Percentiles rank a stretch among this genome's conserved stretches.
These are phyloP conservation scores for Cerastis leucographa DNA, from an alignment of 2,888 invertebrate genomes.

Conservation along the genomic window DNA sequence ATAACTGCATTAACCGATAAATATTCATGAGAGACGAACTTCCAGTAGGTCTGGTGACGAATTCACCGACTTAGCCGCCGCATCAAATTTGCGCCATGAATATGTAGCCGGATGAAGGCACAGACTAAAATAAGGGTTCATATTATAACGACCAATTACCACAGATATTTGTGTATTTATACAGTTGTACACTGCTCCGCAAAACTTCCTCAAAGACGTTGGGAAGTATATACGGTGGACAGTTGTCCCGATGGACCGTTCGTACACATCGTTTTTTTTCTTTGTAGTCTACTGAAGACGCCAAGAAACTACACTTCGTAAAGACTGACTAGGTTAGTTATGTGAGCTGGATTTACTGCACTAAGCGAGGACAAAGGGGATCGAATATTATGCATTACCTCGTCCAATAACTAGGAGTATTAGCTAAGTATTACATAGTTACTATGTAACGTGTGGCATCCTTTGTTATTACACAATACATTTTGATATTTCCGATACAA, in stretches of 20 bases:
- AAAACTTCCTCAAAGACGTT: constrained; percentile 25
- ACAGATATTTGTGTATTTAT: constrained; percentile 50
- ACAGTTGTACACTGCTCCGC: constrained; percentile 28
- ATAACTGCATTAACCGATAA: constrained; percentile 88
- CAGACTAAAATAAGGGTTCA: constrained; percentile 73
- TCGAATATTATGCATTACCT: constrained; percentile 23
- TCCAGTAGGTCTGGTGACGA: constrained; percentile 83
- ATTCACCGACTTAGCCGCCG: constrained; percentile 80
- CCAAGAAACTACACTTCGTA: constrained; percentile 6
- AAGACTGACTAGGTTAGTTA: constrained; percentile 15
- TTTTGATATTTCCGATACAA: not conserved
- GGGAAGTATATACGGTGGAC: constrained; percentile 3
- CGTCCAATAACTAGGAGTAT: constrained; percentile 21
- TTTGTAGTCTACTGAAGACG: constrained; percentile 10
- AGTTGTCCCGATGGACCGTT: not conserved
- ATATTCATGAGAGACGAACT: constrained; percentile 87
- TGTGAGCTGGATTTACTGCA: constrained; percentile 55
- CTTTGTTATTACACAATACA: constrained; percentile 9
- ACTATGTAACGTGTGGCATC: constrained; percentile 18
- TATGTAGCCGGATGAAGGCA: constrained; percentile 79
- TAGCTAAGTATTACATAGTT: not conserved
- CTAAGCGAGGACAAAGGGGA: constrained; percentile 53
- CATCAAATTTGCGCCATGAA: constrained; percentile 82
- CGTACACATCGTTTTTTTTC: constrained; percentile 6
- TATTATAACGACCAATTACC: constrained; percentile 65